Base-by-base conservation (phyloP, 2,888 invertebrate species). In the Hemistola chrysoprasaria region DNA sequence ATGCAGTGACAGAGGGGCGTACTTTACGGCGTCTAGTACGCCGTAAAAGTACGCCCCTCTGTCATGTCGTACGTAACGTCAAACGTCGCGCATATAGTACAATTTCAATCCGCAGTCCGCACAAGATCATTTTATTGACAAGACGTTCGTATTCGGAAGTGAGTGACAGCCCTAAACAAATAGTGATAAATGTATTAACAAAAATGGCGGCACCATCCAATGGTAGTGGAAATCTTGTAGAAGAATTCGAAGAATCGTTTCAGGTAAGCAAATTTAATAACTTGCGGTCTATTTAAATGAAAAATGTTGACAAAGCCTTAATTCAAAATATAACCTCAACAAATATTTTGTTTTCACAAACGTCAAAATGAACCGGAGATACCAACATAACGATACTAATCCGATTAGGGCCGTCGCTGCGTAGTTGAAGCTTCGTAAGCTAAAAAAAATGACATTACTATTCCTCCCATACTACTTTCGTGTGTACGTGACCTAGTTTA, bases 171-270 rank as follows among this genome's bases (percentile, higher is more conserved):
- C 52, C 55, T 55, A 52, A 38, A 30, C 10, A 46, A 50, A 46
- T 30, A 8, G 40, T 24, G 22, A 29, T 50, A 32, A 36, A 46
- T 47, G 53, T 47, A 40, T 40, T 31, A 31, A 22, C 3, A 29
- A 64, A 59, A 59, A 94, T 95, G 94, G 93, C 94, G 69, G 92
- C 94, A 46, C 94, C 95, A 47, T 94, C 95, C 43, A 95, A 95
- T 71, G 95, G 95, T 46, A 94, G 93, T 78, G 95, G 95, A 26
- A 96, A 96, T 88, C 85, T 96, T 36, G 95, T 96, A 35, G 96
- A 96, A 69, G 96, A 96, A 78, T 96, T 97, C 65, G 96, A 96
- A 81, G 96, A 96, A 88, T 95, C 96, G 1, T 96, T 96, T 82
- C 96, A 96, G 91, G 95, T 95, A 88, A 78, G 66, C 47, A 33